phyloP scores from a whole-genome alignment of 2,888 invertebrate genomes.

The Agriotes lineatus region DNA sequence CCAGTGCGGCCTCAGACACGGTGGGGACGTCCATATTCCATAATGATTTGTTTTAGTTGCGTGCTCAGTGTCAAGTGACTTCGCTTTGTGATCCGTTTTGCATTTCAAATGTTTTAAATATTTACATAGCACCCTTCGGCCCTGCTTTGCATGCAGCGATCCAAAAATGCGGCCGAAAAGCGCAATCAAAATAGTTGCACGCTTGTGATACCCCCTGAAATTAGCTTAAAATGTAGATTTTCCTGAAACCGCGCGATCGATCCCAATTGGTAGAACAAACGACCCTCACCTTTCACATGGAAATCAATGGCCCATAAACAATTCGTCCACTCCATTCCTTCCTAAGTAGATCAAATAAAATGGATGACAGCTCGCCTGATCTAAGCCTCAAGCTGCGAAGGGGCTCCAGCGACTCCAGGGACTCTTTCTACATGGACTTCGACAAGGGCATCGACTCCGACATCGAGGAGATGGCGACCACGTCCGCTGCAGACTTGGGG shows the following conservation, averaged over 20 bases:
- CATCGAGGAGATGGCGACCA: slow-evolving; percentile 85
- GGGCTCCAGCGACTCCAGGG: slow-evolving; percentile 88
- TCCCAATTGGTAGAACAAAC: background rate
- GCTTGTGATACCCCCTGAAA: background rate
- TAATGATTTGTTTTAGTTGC: slow-evolving; percentile 39
- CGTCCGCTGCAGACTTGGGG: slow-evolving; percentile 69
- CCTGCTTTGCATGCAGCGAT: no score
- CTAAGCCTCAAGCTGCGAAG: slow-evolving; percentile 86
- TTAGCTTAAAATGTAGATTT: no score
- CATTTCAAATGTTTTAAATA: slow-evolving; percentile 4
- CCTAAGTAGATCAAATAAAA: no score
- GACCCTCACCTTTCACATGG: background rate
- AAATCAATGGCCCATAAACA: background rate
- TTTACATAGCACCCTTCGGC: slow-evolving; percentile 2
- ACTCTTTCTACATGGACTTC: slow-evolving; percentile 92
- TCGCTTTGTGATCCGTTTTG: slow-evolving; percentile 24
- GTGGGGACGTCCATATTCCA: slow-evolving; percentile 28
- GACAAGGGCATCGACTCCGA: slow-evolving; percentile 92
- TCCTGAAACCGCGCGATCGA: no score
- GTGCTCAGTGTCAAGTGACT: slow-evolving; percentile 30
- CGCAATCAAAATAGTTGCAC: background rate
- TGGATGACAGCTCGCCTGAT: slow-evolving; percentile 87
- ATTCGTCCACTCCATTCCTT: background rate
- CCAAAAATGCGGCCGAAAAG: background rate
- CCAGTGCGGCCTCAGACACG: slow-evolving; percentile 32